These are phyloP conservation scores for Ooceraea biroi DNA, from an alignment of 1,140 invertebrate genomes.

Conservation along the genomic window DNA sequence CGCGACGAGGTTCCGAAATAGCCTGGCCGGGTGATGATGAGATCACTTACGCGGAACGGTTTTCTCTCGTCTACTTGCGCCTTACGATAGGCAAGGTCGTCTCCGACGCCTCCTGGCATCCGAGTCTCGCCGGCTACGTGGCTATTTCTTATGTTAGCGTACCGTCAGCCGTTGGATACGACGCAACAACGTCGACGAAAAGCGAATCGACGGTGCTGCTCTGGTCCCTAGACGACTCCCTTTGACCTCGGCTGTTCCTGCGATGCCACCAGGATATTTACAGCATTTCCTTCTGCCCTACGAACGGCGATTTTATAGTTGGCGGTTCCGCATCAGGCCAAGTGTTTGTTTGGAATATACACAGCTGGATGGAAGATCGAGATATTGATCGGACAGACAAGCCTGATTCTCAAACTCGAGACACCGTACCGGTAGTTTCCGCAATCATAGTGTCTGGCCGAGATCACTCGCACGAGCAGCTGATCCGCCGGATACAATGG, in stretches of 20 bases:
- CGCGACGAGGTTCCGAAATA: constrained; percentile 49
- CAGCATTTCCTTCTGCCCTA: constrained; percentile 89
- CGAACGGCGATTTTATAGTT: constrained; percentile 88
- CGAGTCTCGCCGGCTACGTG: constrained; percentile 87
- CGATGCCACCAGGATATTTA: constrained; percentile 88
- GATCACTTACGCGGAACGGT: constrained; percentile 86
- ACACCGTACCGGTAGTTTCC: constrained; percentile 84
- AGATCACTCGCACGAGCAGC: constrained; percentile 87
- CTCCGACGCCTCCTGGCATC: constrained; percentile 89
- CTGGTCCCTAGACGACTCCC: constrained; percentile 90
- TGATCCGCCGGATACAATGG: constrained; percentile 89
- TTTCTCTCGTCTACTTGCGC: constrained; percentile 87
- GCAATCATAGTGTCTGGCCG: constrained; percentile 87
- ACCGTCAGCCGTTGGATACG: background rate
- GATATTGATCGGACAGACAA: background rate
- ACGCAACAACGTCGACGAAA: background rate
- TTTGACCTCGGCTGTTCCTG: constrained; percentile 89
- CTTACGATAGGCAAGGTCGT: constrained; percentile 87
- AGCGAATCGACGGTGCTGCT: constrained; percentile 86
- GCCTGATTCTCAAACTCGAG: background rate
- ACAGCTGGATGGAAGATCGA: constrained; percentile 56
- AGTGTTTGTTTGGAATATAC: constrained; percentile 89
- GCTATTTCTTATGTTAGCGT: constrained; percentile 88
- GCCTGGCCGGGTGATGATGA: background rate
- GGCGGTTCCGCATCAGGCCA: constrained; percentile 90